A percentile compares a stretch with the other conserved stretches of the same genome.
Conservation (phyloP, 2,888 invertebrate species). For the Papilio elwesi region DNA sequence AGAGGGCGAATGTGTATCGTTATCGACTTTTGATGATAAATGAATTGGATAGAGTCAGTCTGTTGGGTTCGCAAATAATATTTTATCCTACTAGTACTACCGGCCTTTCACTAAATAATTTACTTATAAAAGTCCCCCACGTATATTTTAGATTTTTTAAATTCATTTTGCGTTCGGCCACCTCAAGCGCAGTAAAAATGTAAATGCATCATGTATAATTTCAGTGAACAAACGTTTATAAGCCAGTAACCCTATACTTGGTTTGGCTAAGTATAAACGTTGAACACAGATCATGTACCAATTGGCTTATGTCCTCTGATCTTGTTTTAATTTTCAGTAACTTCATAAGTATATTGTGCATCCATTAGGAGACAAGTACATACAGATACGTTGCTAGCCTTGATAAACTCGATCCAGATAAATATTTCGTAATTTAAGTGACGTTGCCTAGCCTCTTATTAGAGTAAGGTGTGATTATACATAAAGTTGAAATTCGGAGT, state of each 20-base stretch:
- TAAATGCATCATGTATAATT: background rate
- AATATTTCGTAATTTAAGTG: background rate
- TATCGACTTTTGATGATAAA: constrained; percentile 62
- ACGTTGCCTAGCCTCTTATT: background rate
- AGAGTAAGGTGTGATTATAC: background rate
- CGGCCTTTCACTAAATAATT: too few species aligned
- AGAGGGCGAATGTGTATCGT: constrained; percentile 48
- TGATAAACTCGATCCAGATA: background rate
- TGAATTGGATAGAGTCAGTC: constrained; percentile 50
- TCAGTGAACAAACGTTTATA: too few species aligned
- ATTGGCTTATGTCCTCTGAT: too few species aligned
- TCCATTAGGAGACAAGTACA: too few species aligned
- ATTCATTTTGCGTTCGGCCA: background rate
- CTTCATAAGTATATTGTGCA: too few species aligned
- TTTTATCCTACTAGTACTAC: too few species aligned
- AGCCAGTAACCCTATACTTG: too few species aligned
- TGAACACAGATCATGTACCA: too few species aligned
- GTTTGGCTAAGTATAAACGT: too few species aligned
- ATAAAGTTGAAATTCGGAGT: constrained; percentile 19
- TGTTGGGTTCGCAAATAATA: background rate
- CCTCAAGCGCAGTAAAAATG: background rate
- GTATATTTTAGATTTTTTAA: background rate
- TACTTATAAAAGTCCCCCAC: background rate
- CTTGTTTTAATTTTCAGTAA: too few species aligned
- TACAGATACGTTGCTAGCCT: background rate